Evolutionary conservation across 2,113 vertebrate genomes (phyloP).

Genomic region (Gobio gobio): DNA sequence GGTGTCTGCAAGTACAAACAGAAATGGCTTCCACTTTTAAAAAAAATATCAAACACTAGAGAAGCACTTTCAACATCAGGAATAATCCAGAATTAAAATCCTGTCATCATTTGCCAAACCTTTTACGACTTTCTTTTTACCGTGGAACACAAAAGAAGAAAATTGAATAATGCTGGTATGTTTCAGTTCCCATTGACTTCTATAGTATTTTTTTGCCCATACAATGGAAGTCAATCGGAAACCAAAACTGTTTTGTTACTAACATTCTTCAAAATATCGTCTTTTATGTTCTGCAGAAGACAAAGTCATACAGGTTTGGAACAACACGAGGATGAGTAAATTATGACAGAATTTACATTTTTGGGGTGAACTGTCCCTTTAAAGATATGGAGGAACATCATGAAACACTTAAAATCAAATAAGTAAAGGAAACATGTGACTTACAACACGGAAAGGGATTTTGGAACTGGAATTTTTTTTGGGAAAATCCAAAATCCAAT

Average conservation of each 20-base stretch:
- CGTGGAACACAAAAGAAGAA: neutral
- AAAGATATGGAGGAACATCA: neutral
- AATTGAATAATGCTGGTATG: neutral
- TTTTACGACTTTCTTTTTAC: neutral
- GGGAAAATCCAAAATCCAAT: too few species aligned
- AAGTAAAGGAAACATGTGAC: neutral
- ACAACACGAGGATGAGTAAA: neutral
- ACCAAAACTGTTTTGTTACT: neutral
- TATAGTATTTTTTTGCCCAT: neutral
- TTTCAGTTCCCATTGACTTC: neutral
- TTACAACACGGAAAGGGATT: neutral
- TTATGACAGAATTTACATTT: neutral
- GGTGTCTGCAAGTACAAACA: constrained; percentile 76
- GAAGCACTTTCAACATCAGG: neutral
- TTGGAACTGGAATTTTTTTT: neutral
- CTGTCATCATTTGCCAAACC: neutral
- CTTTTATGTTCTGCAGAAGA: neutral
- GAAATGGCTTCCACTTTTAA: neutral
- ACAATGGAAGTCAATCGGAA: neutral
- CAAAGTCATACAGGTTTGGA: neutral
- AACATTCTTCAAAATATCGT: neutral
- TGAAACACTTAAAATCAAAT: neutral
- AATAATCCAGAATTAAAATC: neutral
- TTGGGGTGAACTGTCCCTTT: neutral
- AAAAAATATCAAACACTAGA: neutral